A percentile compares a stretch with the other conserved stretches of the same genome.
Conservation (phyloP, 2,888 invertebrate genomes). For the Agrotis puta region DNA sequence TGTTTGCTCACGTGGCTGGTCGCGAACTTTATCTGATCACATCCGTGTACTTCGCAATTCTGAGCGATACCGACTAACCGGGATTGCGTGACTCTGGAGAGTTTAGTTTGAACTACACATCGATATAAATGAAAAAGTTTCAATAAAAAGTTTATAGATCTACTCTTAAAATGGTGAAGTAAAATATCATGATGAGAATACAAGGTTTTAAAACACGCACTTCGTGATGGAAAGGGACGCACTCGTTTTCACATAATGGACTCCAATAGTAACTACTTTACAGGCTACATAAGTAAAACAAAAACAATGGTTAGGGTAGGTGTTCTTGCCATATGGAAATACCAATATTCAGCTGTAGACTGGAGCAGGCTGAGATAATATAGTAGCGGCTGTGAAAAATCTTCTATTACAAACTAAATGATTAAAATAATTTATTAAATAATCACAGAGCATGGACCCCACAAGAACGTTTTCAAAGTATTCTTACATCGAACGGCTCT, state of each 20-base stretch:
- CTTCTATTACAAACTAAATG: too few species aligned
- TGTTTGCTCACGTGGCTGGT: slow-evolving; percentile 35
- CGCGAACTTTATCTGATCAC: slow-evolving; percentile 13
- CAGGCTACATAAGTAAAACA: too few species aligned
- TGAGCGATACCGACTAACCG: slow-evolving; percentile 1
- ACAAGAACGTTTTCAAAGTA: not conserved
- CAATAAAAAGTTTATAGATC: not conserved
- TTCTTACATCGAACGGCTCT: not conserved
- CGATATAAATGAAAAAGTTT: not conserved
- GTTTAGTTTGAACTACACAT: not conserved
- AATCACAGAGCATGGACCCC: not conserved
- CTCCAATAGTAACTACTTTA: too few species aligned
- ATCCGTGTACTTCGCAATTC: not conserved
- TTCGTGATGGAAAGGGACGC: not conserved
- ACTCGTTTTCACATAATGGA: too few species aligned
- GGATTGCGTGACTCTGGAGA: slow-evolving; percentile 1
- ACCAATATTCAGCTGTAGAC: too few species aligned
- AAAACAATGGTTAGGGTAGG: too few species aligned
- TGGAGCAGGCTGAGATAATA: too few species aligned
- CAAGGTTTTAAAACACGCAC: not conserved
- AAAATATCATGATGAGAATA: too few species aligned
- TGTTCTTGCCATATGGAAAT: too few species aligned
- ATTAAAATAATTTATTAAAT: too few species aligned
- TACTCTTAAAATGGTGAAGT: not conserved
- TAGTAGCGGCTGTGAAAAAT: too few species aligned